Conservation (phyloP, 1,140 invertebrate genomes). For the Antheraea pernyi region DNA sequence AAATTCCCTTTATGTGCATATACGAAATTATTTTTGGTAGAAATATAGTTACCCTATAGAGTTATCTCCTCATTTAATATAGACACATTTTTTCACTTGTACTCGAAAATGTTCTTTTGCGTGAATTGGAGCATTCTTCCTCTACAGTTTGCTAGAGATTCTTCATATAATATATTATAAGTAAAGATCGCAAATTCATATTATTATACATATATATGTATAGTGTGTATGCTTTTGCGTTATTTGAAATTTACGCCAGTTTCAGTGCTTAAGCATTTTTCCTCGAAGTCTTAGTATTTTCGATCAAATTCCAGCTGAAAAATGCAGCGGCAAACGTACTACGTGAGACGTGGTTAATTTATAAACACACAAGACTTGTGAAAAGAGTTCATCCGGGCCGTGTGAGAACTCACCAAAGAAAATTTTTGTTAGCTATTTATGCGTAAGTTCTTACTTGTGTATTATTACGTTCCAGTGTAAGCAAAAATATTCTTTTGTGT, state of each 20-base stretch:
- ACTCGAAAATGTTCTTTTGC: too few relatives aligned
- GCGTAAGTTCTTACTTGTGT: slow-evolving; percentile 86
- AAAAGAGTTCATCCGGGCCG: slow-evolving; percentile 97
- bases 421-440: slow-evolving; percentile 99
- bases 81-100: too few relatives aligned
- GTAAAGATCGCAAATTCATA: background rate
- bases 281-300: background rate
- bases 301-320: slow-evolving; percentile 89
- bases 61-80: too few relatives aligned
- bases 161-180: too few relatives aligned
- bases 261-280: background rate
- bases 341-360: slow-evolving; percentile 99
- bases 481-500: too few relatives aligned
- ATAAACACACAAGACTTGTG: slow-evolving; percentile 99
- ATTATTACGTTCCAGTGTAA: background rate
- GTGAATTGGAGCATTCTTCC: background rate
- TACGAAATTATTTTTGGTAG: too few relatives aligned
- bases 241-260: background rate
- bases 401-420: slow-evolving; percentile 98
- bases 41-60: too few relatives aligned
- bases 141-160: background rate
- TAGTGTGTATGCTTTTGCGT: background rate
- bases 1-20: too few relatives aligned
- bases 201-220: background rate
- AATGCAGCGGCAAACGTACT: slow-evolving; percentile 99